Percentiles rank a stretch among this genome's conserved stretches.
Evolutionary conservation across 92 coral and sea anemone genomes (phyloP).

Genomic region (Nematostella vectensis): DNA sequence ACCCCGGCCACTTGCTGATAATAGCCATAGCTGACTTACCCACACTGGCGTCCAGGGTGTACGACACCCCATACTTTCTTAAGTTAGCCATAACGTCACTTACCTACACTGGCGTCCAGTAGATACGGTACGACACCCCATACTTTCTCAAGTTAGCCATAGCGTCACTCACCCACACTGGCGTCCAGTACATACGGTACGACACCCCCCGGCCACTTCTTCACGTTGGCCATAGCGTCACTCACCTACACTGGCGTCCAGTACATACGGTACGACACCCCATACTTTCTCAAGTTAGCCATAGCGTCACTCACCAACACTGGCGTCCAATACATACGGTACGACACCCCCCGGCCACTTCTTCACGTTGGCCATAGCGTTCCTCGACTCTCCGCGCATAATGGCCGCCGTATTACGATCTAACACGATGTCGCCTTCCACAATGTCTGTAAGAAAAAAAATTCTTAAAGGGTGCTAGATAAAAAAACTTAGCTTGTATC

Average conservation of each 20-base stretch:
- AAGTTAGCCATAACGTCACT: conserved; percentile 72
- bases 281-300: conserved; percentile 65
- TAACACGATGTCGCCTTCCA: conserved; percentile 70
- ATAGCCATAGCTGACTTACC: no score
- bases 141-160: no score
- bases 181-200: conserved; percentile 67
- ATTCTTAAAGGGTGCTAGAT: neutral
- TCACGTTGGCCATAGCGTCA: conserved; percentile 73
- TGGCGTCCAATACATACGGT: conserved; percentile 61
- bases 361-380: conserved; percentile 71
- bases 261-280: conserved; percentile 67
- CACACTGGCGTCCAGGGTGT: conserved; percentile 59
- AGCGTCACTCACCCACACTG: conserved; percentile 77
- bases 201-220: conserved; percentile 64
- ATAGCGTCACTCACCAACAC: conserved; percentile 80
- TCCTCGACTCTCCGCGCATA: conserved; percentile 55
- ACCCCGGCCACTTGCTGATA: no score
- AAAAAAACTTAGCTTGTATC: no score
- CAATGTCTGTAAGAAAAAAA: conserved; percentile 31
- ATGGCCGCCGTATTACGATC: conserved; percentile 54
- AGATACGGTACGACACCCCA: no score
- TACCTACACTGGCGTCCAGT: no score
- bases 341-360: conserved; percentile 71
- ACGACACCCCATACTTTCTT: conserved; percentile 66
- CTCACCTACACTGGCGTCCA: conserved; percentile 75